Base-by-base conservation (phyloP, 2,113 vertebrate genomes). In the Zingel zingel region DNA sequence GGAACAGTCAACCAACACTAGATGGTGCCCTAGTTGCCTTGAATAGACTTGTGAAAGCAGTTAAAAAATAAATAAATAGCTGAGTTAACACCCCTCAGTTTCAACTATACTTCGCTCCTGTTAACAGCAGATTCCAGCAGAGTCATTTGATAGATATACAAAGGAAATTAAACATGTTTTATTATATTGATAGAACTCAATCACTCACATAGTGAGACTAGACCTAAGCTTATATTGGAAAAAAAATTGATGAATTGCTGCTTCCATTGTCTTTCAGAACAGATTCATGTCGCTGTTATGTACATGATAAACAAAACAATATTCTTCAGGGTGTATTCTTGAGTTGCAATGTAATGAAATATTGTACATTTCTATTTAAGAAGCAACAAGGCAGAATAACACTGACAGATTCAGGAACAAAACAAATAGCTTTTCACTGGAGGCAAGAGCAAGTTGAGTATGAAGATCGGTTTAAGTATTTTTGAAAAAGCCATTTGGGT, bases 161-260 rank as follows among this genome's bases (percentile, higher is more conserved):
- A 66, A 73, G 39, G 25, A 50, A 74, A 79, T 66, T 0, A 66
- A 79, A 61, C 54, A 66, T 27, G 45, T 90, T 92, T 92, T 85
- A 81, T 90, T 92, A 19, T 54, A 43, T 77, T 53, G 25, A 75
- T 51, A 85, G 33, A 71, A 83, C 65, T 50, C 68, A 78, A 70
- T 86, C 75, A 76, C 89, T 92, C 87, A 63, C 93, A 90, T 45
- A 91, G 89, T 93, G 92, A 90, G 88, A 88, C 77, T 56, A 69
- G 56, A 85, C 23, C 12, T 39, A 79, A 45, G 47, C 30, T 86
- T 47, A n/a, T 82, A 76, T 67, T 57, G 21, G 69, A 66, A 48
- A 77, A 11, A 71, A 64, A 59, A 67, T 61, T 61, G 66, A 79
- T 54, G 16, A 50, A 27, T 12, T 50, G 14, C 48, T 57, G 47